A percentile compares a stretch with the other conserved stretches of the same genome.
Evolutionary conservation across 2,113 vertebrate genomes (phyloP).

Genomic region (Tor tambroides): DNA sequence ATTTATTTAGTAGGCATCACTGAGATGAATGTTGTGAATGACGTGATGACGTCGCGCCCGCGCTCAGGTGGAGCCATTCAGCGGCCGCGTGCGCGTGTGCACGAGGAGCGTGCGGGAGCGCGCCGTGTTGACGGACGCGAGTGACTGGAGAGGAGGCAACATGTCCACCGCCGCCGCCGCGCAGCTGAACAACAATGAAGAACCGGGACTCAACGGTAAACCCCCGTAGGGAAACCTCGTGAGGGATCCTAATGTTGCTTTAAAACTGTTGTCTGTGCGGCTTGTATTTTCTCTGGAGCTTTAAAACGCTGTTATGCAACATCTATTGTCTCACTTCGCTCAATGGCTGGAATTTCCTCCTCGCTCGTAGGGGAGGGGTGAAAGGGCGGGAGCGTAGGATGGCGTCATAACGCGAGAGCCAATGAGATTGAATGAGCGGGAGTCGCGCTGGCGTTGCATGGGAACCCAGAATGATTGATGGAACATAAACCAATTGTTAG

Average conservation of each 20-base stretch:
- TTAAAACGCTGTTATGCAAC: slow-evolving; percentile 12
- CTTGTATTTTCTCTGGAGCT: neutral
- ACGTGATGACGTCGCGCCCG: neutral
- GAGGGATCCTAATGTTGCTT: neutral
- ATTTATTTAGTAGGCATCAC: neutral
- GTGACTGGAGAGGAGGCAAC: slow-evolving; percentile 71
- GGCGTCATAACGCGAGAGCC: slow-evolving; percentile 54
- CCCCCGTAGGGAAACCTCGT: neutral
- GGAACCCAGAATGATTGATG: slow-evolving; percentile 61
- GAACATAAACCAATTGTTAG: slow-evolving; percentile 58
- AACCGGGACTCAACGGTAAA: slow-evolving; percentile 78
- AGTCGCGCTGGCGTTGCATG: neutral
- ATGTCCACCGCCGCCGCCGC: slow-evolving; percentile 77
- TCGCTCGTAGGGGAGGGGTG: slow-evolving; percentile 60
- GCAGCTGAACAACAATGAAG: slow-evolving; percentile 79
- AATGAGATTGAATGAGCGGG: slow-evolving; percentile 52
- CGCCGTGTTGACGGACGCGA: slow-evolving; percentile 68
- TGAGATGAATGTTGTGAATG: neutral
- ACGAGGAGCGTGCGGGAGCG: slow-evolving; percentile 48
- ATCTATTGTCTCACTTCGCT: slow-evolving; percentile 67
- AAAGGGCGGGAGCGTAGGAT: slow-evolving; percentile 34
- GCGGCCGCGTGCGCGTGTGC: slow-evolving; percentile 63
- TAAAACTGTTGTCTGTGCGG: neutral
- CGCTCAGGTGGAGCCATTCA: no score
- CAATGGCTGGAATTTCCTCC: slow-evolving; percentile 68